Base-by-base conservation (phyloP, 2,888 invertebrate species). In the Acanthosepion pharaonis region DNA sequence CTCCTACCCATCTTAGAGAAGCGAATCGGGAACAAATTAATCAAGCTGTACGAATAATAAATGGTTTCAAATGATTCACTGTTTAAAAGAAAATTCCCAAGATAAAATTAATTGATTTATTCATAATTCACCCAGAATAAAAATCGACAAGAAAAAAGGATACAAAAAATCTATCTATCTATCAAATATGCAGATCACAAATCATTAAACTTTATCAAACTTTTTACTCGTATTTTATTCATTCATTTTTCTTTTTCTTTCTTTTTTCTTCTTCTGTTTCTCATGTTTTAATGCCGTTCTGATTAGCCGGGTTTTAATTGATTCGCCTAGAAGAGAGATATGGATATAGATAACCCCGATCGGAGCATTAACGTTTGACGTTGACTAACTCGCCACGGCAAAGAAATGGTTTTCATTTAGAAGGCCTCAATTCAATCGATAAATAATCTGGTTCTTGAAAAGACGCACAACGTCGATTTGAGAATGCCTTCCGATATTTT, bases 41-140 rank as follows among this genome's bases (percentile, higher is more conserved):
- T 78, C 78, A 78, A 9, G n/a, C n/a, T 78, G 78, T 78, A 78
- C 78, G 78, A 78, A 78, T 78, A 78, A 78, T 78, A 78, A 78
- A 78, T 78, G 78, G 78, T 78, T 42, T 78, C 78, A 33, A 78
- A 78, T 78, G 78, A 33, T 78, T 78, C n/a, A 33, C n/a, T 78
- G 78, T 78, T 78, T 33, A 15, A 78, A 78, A 78, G 78, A 33
- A 78, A 78, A 78, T 78, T 78, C 78, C 78, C 78, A 78, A 78
- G n/a, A 33, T 78, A 15, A 78, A 78, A 78, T 78, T 78, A 78
- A 78, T 78, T 78, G 78, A 78, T 78, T n/a, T 78, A 78, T 78
- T 78, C 78, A 78, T 78, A 78, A 78, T 78, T 78, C 78, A 33
- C 78, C n/a, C n/a, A 5, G 33, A n/a, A 28, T 28, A 28, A 78